Percentiles rank a stretch among this genome's conserved stretches.
phyloP scores from a whole-genome alignment of 2,113 vertebrate species.

The Scartelaos histophorus region DNA sequence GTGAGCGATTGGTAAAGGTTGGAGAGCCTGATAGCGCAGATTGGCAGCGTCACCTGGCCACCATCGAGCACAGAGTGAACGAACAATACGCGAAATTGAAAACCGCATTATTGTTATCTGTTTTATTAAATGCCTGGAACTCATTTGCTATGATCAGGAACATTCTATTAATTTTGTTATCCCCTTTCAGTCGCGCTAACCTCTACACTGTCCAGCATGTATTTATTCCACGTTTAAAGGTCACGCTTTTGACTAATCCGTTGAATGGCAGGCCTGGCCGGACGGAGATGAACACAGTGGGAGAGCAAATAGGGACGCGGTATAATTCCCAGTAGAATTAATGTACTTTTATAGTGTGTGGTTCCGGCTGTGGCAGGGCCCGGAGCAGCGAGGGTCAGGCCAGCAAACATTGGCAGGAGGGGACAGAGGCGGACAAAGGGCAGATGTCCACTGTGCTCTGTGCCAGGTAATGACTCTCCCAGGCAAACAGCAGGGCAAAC shows the following conservation, averaged over 20 bases:
- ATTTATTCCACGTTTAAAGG: constrained; percentile 24
- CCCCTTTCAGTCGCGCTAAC: constrained; percentile 13
- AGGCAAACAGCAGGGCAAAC: constrained; percentile 30
- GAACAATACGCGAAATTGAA: too few relatives aligned
- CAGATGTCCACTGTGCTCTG: constrained; percentile 28
- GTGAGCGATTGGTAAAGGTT: too few relatives aligned
- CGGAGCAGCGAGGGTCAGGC: constrained; percentile 24
- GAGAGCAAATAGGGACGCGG: constrained; percentile 31
- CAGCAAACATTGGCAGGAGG: constrained; percentile 25
- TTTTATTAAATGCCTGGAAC: neutral
- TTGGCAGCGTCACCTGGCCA: too few relatives aligned
- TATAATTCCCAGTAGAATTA: constrained; percentile 48
- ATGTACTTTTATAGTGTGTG: constrained; percentile 40
- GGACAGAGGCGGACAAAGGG: constrained; percentile 22
- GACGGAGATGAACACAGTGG: constrained; percentile 20
- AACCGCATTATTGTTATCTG: too few relatives aligned
- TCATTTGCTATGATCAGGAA: neutral
- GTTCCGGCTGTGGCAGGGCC: constrained; percentile 12
- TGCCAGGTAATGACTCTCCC: constrained; percentile 40
- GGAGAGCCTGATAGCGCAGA: too few relatives aligned
- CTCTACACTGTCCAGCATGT: constrained; percentile 18
- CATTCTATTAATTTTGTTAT: constrained; percentile 5
- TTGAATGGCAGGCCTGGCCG: constrained; percentile 4
- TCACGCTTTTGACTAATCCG: constrained; percentile 43
- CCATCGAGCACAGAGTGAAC: too few relatives aligned